Evolutionary conservation across 1,140 invertebrate genomes (phyloP).

Genomic region (Hylyphantes graminicola): DNA sequence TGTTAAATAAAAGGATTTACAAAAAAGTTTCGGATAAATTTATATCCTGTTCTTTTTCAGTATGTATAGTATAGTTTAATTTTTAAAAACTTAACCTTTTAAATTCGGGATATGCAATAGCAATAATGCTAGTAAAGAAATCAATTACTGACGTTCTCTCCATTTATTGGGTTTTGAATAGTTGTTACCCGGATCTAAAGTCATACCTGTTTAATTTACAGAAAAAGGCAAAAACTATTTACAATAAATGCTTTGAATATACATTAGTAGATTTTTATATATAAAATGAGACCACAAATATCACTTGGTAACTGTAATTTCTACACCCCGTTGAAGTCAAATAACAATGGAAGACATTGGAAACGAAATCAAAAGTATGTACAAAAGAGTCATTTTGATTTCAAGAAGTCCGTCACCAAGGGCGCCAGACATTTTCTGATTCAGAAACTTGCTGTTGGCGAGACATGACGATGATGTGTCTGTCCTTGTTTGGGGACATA

Average conservation of each 20-base stretch:
- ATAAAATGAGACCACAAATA: constrained; percentile 40
- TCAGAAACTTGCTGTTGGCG: constrained; percentile 18
- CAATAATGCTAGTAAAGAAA: too few species aligned
- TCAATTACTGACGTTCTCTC: too few species aligned
- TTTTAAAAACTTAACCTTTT: too few species aligned
- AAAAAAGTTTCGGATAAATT: too few species aligned
- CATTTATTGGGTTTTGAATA: too few species aligned
- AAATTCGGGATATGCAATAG: too few species aligned
- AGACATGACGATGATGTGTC: not conserved
- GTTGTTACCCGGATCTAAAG: too few species aligned
- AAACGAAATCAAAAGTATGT: not conserved
- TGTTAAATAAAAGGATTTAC: too few species aligned
- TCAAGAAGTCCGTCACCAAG: constrained; percentile 12
- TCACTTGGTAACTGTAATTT: not conserved
- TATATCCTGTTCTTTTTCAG: too few species aligned
- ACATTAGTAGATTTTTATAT: not conserved
- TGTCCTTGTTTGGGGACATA: constrained; percentile 10
- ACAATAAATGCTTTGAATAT: constrained; percentile 6
- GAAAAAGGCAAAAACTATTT: not conserved
- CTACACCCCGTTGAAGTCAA: not conserved
- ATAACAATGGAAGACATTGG: constrained; percentile 16
- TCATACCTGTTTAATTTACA: too few species aligned
- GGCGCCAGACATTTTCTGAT: constrained; percentile 46
- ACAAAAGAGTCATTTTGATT: not conserved
- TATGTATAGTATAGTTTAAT: too few species aligned